Conservation (phyloP, 2,113 vertebrate species). For the Mohoua ochrocephala region DNA sequence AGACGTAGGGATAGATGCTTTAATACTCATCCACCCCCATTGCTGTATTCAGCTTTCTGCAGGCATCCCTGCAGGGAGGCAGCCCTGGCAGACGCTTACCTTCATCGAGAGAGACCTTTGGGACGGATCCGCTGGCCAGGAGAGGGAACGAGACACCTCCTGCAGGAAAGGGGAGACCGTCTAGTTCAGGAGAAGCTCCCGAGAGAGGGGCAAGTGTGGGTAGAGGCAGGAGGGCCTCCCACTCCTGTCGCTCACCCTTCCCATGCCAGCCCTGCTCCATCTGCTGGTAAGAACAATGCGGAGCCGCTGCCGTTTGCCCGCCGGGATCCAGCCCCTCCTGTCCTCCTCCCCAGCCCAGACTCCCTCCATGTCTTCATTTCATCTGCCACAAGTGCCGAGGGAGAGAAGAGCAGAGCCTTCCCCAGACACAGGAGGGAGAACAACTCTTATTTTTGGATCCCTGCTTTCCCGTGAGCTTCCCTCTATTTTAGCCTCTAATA, state of each 20-base stretch:
- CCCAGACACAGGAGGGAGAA: neutral
- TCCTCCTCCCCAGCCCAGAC: neutral
- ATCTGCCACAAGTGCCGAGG: neutral
- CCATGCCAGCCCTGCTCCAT: constrained; percentile 30
- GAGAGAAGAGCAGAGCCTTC: neutral
- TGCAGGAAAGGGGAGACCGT: neutral
- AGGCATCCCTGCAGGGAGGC: neutral
- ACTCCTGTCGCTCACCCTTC: neutral
- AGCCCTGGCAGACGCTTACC: neutral
- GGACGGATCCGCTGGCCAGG: neutral
- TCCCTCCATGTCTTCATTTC: neutral
- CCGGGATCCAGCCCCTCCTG: neutral
- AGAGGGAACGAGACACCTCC: neutral
- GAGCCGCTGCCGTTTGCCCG: neutral
- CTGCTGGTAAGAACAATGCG: neutral
- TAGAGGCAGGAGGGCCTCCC: neutral
- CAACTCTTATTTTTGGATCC: neutral
- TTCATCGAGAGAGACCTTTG: neutral
- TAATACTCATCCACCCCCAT: neutral
- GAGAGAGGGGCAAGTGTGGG: neutral
- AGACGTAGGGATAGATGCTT: neutral
- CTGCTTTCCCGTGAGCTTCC: neutral
- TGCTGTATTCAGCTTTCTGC: neutral
- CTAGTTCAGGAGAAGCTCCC: neutral
- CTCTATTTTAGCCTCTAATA: neutral